phyloP scores from a whole-genome alignment of 2,888 invertebrate species.

The Prenolepis imparis region DNA sequence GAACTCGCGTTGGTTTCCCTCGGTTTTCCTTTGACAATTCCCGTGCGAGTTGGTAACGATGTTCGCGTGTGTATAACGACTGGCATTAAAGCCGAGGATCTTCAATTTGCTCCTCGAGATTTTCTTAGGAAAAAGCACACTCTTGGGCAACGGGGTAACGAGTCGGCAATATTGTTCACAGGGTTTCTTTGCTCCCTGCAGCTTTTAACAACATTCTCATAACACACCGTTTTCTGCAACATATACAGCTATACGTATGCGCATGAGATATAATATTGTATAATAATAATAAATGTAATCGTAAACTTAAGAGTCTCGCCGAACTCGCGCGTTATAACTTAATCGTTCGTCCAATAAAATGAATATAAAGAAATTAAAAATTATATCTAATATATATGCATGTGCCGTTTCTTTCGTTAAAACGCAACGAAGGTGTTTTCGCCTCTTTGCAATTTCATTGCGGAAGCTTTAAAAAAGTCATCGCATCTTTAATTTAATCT shows the following conservation, averaged over 20 bases:
- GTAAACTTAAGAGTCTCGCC: background rate
- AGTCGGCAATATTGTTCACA: slow-evolving; percentile 53
- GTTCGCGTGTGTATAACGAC: slow-evolving; percentile 80
- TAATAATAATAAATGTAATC: background rate
- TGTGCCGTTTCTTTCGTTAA: background rate
- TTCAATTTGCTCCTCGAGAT: slow-evolving; percentile 59
- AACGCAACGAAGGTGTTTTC: background rate
- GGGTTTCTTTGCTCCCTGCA: background rate
- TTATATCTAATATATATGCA: background rate
- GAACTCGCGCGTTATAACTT: slow-evolving; percentile 9
- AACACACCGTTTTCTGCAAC: background rate
- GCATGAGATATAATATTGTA: background rate
- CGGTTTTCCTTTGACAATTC: slow-evolving; percentile 71
- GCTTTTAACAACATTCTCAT: slow-evolving; percentile 28
- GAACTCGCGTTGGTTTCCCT: slow-evolving; percentile 53
- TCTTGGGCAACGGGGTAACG: slow-evolving; percentile 46
- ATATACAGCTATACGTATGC: background rate
- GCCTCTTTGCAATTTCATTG: background rate
- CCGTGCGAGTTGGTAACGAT: slow-evolving; percentile 71
- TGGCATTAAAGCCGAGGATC: slow-evolving; percentile 67
- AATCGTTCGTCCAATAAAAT: slow-evolving; percentile 15
- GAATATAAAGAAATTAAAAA: background rate
- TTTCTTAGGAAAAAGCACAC: slow-evolving; percentile 61
- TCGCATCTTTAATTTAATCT: slow-evolving; percentile 27
- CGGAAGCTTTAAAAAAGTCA: background rate